Conservation (phyloP, 2,113 vertebrate genomes). For the Pollachius pollachius region DNA sequence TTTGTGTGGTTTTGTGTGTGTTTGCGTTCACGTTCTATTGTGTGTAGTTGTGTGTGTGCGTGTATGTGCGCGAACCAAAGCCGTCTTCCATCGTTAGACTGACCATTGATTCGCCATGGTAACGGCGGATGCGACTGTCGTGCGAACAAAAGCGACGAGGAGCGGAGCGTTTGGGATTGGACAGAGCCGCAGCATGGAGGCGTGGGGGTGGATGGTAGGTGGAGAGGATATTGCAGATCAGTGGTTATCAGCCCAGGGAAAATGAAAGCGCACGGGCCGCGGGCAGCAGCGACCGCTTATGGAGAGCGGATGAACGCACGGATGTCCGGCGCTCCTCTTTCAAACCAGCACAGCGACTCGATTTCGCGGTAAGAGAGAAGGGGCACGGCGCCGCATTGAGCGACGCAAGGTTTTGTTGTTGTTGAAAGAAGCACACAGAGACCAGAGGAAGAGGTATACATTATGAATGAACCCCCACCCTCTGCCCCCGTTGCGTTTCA, state of each 20-base stretch:
- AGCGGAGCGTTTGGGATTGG: slow-evolving; percentile 14
- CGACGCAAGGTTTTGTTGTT: slow-evolving; percentile 49
- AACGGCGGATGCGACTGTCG: slow-evolving; percentile 54
- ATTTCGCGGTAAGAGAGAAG: slow-evolving; percentile 3
- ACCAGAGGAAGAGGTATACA: slow-evolving; percentile 61
- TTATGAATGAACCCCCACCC: slow-evolving; percentile 67
- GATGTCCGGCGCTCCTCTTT: slow-evolving; percentile 43
- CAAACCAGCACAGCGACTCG: slow-evolving; percentile 37
- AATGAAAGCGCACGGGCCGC: slow-evolving; percentile 17
- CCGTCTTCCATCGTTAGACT: slow-evolving; percentile 57
- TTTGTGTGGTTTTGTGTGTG: slow-evolving; percentile 11
- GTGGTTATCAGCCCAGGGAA: slow-evolving; percentile 14
- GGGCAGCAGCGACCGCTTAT: slow-evolving; percentile 4
- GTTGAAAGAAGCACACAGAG: slow-evolving; percentile 56
- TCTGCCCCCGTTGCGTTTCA: slow-evolving; percentile 48
- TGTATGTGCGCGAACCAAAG: slow-evolving; percentile 24
- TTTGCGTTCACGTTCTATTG: slow-evolving; percentile 1
- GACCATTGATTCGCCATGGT: slow-evolving; percentile 68
- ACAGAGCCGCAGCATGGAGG: not conserved
- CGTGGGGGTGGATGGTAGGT: not conserved
- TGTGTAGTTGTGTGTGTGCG: slow-evolving; percentile 9
- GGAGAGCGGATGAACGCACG: slow-evolving; percentile 12
- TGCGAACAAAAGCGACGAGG: slow-evolving; percentile 58
- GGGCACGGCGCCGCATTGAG: slow-evolving; percentile 24
- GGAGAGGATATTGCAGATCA: slow-evolving; percentile 5